Conservation (phyloP, 2,113 vertebrate genomes). For the Picathartes gymnocephalus region DNA sequence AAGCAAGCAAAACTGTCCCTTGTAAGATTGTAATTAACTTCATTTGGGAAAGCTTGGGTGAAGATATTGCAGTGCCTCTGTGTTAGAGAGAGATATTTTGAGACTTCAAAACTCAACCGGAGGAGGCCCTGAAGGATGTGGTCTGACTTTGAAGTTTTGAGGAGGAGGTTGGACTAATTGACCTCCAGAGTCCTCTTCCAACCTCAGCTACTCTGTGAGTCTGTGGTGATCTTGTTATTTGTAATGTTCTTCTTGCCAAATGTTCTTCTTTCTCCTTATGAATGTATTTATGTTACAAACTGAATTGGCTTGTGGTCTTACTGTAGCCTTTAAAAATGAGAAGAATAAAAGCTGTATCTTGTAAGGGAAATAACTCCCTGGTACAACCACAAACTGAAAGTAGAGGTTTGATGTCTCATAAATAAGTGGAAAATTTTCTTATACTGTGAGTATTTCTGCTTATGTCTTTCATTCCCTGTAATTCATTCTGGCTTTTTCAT, state of each 20-base stretch:
- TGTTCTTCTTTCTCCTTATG: neutral
- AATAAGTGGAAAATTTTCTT: neutral
- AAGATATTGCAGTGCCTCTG: neutral
- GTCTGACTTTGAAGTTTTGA: neutral
- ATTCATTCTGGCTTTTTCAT: slow-evolving; percentile 2
- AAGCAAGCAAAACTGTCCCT: neutral
- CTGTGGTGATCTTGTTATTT: neutral
- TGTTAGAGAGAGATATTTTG: neutral
- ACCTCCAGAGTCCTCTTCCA: neutral
- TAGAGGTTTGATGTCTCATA: neutral
- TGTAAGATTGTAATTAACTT: neutral
- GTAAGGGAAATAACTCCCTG: neutral
- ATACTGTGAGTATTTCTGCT: neutral
- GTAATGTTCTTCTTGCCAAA: neutral
- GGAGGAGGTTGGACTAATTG: neutral
- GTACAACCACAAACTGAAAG: neutral
- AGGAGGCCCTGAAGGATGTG: neutral
- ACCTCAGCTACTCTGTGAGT: neutral
- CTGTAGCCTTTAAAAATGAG: neutral
- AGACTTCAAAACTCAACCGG: neutral
- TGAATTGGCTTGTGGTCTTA: neutral
- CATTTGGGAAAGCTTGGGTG: neutral
- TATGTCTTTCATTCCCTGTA: neutral
- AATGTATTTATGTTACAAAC: neutral
- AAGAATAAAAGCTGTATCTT: neutral